Evolutionary conservation across 2,797 vertebrate species (phyloP).

Genomic region (Thaleichthys pacificus): DNA sequence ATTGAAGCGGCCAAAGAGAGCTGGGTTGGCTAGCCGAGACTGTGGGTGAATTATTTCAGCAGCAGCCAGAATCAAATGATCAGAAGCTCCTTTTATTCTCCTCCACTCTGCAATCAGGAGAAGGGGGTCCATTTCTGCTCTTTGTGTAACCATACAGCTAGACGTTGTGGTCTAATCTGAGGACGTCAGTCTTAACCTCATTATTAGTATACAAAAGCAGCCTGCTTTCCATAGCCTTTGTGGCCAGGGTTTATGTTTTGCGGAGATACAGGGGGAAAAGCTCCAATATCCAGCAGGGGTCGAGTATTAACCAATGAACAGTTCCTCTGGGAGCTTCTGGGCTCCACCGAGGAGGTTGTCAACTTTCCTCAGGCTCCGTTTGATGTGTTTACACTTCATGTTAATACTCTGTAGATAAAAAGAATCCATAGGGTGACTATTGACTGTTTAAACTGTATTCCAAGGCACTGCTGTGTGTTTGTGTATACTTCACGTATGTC

Average conservation of each 20-base stretch:
- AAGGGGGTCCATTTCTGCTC: slow-evolving; percentile 54
- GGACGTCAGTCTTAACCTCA: slow-evolving; percentile 67
- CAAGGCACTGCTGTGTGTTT: background rate
- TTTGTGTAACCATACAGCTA: slow-evolving; percentile 51
- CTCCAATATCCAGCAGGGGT: slow-evolving; percentile 63
- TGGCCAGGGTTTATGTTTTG: slow-evolving; percentile 65
- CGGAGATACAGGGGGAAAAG: slow-evolving; percentile 62
- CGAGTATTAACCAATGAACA: slow-evolving; percentile 53
- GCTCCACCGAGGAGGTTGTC: slow-evolving; percentile 53
- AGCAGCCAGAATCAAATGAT: slow-evolving; percentile 46
- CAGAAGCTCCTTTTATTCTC: slow-evolving; percentile 40
- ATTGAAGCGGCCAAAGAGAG: slow-evolving; percentile 27
- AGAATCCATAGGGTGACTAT: slow-evolving; percentile 35
- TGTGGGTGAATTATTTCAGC: slow-evolving; percentile 42
- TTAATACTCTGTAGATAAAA: slow-evolving; percentile 54
- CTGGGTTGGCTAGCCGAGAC: slow-evolving; percentile 22
- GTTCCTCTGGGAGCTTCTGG: slow-evolving; percentile 47
- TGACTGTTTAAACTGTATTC: slow-evolving; percentile 31
- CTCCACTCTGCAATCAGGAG: slow-evolving; percentile 35
- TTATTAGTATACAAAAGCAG: slow-evolving; percentile 64
- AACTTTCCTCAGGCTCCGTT: slow-evolving; percentile 54
- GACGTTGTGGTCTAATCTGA: slow-evolving; percentile 63
- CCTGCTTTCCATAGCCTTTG: slow-evolving; percentile 65
- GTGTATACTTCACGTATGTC: background rate
- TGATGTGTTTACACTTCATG: slow-evolving; percentile 43